Evolutionary conservation across 2,888 invertebrate genomes (phyloP).

Genomic region (Mycalesis mineus): DNA sequence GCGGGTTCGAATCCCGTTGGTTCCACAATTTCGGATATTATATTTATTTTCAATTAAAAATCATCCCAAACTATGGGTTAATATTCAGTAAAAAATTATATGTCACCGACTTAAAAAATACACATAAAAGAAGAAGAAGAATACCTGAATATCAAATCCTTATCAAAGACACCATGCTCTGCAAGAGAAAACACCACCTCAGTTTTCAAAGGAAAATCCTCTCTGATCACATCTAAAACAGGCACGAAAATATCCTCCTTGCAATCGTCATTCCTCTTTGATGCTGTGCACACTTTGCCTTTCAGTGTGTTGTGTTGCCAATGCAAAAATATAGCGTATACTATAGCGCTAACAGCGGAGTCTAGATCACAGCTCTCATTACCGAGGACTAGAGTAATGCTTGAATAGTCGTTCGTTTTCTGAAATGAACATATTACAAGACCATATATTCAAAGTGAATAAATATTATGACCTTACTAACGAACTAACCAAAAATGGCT

Average conservation of each 20-base stretch:
- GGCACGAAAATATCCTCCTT: constrained; percentile 79
- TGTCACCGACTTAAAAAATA: too few relatives aligned
- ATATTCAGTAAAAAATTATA: too few relatives aligned
- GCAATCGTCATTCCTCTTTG: constrained; percentile 32
- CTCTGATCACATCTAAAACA: constrained; percentile 83
- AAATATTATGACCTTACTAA: too few relatives aligned
- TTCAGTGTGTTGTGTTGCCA: constrained; percentile 55
- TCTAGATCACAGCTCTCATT: constrained; percentile 94
- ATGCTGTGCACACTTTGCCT: constrained; percentile 44
- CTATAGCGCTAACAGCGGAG: constrained; percentile 83
- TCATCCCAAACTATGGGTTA: too few relatives aligned
- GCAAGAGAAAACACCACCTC: constrained; percentile 84
- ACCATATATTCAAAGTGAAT: too few relatives aligned
- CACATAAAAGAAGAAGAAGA: too few relatives aligned
- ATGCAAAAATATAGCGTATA: constrained; percentile 78
- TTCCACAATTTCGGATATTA: too few relatives aligned
- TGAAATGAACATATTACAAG: too few relatives aligned
- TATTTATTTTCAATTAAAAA: too few relatives aligned
- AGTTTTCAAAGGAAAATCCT: constrained; percentile 84
- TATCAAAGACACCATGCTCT: constrained; percentile 74
- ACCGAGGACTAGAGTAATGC: constrained; percentile 82
- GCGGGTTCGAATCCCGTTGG: too few relatives aligned
- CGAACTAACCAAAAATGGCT: too few relatives aligned
- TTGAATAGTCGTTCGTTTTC: constrained; percentile 46
- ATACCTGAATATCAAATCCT: constrained; percentile 83